A percentile compares a stretch with the other conserved stretches of the same genome.
phyloP scores from a whole-genome alignment of 1,140 invertebrate species.

The Mya arenaria region DNA sequence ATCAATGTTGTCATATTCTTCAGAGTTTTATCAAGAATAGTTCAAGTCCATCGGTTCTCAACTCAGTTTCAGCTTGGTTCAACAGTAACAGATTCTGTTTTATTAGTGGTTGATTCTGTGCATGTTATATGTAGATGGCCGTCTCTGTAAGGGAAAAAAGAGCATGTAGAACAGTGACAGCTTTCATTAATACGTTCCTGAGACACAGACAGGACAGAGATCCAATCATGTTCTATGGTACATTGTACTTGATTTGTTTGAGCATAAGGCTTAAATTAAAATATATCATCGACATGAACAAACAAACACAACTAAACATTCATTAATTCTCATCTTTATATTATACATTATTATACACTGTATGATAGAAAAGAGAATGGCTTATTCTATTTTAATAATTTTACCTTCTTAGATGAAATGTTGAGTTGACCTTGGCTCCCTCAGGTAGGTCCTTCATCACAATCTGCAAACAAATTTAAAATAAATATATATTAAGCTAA shows the following conservation, averaged over 20 bases:
- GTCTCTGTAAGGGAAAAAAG: conserved; percentile 66
- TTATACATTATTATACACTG: not conserved
- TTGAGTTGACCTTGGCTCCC: conserved; percentile 65
- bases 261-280: not conserved
- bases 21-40: too few species aligned
- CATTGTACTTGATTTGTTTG: not conserved
- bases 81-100: conserved; percentile 66
- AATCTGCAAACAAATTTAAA: conserved; percentile 62
- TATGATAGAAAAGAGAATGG: not conserved
- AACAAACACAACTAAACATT: not conserved
- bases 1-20: too few species aligned
- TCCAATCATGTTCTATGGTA: not conserved
- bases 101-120: conserved; percentile 67
- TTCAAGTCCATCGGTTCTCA: too few species aligned
- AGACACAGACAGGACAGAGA: not conserved
- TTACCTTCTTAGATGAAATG: conserved; percentile 75
- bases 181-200: not conserved
- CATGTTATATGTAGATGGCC: conserved; percentile 73
- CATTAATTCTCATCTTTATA: not conserved
- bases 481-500: not conserved
- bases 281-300: not conserved
- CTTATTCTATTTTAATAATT: not conserved
- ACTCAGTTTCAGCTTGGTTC: conserved; percentile 32
- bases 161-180: not conserved
- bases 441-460: conserved; percentile 73